Evolutionary conservation across 2,113 vertebrate species (phyloP).

Genomic region (Chionodraco myersi): DNA sequence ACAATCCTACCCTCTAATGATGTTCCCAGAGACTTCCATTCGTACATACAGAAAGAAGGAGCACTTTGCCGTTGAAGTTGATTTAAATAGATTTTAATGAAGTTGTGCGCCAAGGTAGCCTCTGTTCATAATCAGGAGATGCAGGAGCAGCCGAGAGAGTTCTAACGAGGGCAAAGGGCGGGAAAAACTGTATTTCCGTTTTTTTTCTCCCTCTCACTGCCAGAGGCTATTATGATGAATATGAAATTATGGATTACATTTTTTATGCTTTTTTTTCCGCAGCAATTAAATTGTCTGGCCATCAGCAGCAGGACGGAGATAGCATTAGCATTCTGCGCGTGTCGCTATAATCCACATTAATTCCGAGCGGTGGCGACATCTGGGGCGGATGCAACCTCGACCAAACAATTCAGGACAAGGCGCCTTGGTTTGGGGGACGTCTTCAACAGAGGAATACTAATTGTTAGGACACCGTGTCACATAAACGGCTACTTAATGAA

Average conservation of each 20-base stretch:
- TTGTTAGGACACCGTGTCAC: constrained; percentile 25
- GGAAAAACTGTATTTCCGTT: constrained; percentile 76
- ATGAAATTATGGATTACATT: constrained; percentile 81
- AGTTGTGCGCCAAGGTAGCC: constrained; percentile 81
- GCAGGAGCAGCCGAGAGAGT: constrained; percentile 74
- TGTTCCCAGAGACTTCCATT: constrained; percentile 82
- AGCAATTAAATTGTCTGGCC: constrained; percentile 80
- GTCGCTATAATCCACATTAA: constrained; percentile 74
- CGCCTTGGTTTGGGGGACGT: constrained; percentile 39
- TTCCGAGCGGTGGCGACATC: constrained; percentile 72
- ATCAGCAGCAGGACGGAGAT: constrained; percentile 71
- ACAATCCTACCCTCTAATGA: constrained; percentile 76
- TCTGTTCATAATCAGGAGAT: constrained; percentile 81
- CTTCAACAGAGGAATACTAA: constrained; percentile 63
- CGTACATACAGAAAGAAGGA: constrained; percentile 76
- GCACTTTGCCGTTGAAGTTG: constrained; percentile 84
- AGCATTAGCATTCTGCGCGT: constrained; percentile 78
- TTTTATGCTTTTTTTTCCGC: constrained; percentile 68
- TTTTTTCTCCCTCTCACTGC: constrained; percentile 58
- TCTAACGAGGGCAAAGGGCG: constrained; percentile 85
- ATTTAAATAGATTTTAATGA: constrained; percentile 89
- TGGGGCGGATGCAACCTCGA: constrained; percentile 57
- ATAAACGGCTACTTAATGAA: constrained; percentile 28
- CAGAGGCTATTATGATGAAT: constrained; percentile 84
- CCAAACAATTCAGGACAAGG: constrained; percentile 59